Base-by-base conservation (phyloP, 2,113 vertebrate species). In the Pleuronectes platessa region DNA sequence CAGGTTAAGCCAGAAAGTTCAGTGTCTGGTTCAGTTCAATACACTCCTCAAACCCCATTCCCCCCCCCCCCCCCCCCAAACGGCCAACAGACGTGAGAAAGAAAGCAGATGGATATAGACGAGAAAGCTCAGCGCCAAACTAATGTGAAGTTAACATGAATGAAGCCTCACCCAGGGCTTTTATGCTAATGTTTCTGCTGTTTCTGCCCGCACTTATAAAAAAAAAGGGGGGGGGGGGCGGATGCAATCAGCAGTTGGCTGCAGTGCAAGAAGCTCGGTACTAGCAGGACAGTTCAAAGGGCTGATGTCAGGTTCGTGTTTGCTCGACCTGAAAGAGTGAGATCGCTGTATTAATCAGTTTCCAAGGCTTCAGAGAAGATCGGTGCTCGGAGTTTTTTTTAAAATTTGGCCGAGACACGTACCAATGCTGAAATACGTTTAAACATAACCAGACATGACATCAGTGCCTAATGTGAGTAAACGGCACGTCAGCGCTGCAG, bases 171-270 rank as follows among this genome's bases (percentile, higher is more conserved):
- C 85, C 87, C 80, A 37, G 49, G 20, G 73, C 73, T n/a, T 84
- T 88, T 79, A 75, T 81, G 73, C 82, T 86, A 82, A 86, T 81
- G 59, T 42, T 77, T 67, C 60, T 56, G 37, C 66, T 74, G 73
- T 82, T 79, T 67, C 51, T 80, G 80, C 74, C 77, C 68, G 71
- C 68, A 68, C 64, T 58, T 61, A 42, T 12, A 42, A 42, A 42
- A 62, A 78, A 85, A 82, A 68, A 53, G 64, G 24, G 4, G 27
- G 20, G 24, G 81, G 4, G 27, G 20, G 24, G 81, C 88, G 77
- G 82, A 88, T 64, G 78, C 85, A 86, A 90, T 93, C 86, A 89
- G 78, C 55, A 42, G 23, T 88, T 90, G 87, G 86, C 82, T 51
- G 2, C 2, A 54, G 0, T 45, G 63, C 20, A 8, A 37, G 10